A percentile compares a stretch with the other conserved stretches of the same genome.
phyloP scores from a whole-genome alignment of 2,113 vertebrate species.

The Crotalus tigris region DNA sequence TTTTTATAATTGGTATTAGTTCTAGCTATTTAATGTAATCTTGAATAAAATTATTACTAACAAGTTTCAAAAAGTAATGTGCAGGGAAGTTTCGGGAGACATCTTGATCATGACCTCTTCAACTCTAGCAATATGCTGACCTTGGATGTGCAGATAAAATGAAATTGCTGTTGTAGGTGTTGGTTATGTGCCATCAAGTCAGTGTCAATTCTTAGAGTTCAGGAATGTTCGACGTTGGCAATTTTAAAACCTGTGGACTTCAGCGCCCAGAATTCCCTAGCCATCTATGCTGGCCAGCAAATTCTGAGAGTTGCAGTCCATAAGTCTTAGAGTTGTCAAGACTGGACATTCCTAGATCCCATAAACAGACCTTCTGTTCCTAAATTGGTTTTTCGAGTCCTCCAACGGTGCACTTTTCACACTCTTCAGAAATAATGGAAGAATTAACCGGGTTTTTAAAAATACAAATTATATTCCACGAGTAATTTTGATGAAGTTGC shows the following conservation, averaged over 20 bases:
- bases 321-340: neutral
- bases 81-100: neutral
- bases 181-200: neutral
- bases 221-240: neutral
- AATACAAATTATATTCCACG: neutral
- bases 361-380: neutral
- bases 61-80: neutral
- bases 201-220: neutral
- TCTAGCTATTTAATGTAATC: neutral
- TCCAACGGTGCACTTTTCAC: neutral
- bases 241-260: neutral
- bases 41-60: neutral
- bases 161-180: neutral
- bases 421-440: neutral
- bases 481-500: neutral
- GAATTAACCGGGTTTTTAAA: neutral
- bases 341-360: neutral
- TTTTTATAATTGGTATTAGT: neutral
- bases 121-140: neutral
- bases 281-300: neutral
- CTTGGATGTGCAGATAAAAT: neutral
- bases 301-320: too few relatives aligned
- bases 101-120: neutral
- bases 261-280: neutral
- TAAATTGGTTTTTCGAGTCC: neutral